phyloP scores from a whole-genome alignment of 2,888 invertebrate species.

The Autographa gamma region DNA sequence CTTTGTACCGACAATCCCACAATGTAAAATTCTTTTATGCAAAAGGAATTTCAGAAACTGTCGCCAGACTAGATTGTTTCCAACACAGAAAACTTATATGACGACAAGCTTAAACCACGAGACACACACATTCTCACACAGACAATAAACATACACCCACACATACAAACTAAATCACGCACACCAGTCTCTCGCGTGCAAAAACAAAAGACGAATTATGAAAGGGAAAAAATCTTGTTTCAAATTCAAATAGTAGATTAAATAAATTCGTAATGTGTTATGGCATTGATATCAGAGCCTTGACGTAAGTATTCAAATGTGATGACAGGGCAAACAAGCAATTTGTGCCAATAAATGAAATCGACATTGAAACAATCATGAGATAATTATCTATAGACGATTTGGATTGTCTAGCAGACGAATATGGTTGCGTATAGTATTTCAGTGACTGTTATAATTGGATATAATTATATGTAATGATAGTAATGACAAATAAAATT shows the following conservation, averaged over 20 bases:
- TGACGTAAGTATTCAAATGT: conserved; percentile 55
- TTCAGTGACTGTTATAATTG: conserved; percentile 20
- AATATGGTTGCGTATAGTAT: conserved; percentile 13
- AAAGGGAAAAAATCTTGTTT: not conserved
- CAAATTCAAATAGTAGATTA: conserved; percentile 10
- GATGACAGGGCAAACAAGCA: conserved; percentile 61
- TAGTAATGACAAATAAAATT: not conserved
- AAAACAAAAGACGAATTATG: not conserved
- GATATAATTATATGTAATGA: not conserved
- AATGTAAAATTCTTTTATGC: not conserved
- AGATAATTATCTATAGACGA: conserved; percentile 57
- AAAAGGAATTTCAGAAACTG: conserved; percentile 3
- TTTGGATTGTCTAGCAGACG: conserved; percentile 39
- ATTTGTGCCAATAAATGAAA: conserved; percentile 64
- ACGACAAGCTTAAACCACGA: conserved; percentile 1
- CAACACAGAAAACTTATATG: conserved; percentile 2
- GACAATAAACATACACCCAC: not conserved
- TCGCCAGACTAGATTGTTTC: conserved; percentile 3
- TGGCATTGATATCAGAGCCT: conserved; percentile 27
- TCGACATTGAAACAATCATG: conserved; percentile 62
- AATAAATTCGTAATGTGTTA: conserved; percentile 30
- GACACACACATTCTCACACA: not conserved
- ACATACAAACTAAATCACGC: not conserved
- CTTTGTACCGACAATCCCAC: not conserved
- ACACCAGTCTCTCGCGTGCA: not conserved